Percentiles rank a stretch among this genome's conserved stretches.
phyloP scores from a whole-genome alignment of 2,888 invertebrate species.

The Colostygia pectinataria region DNA sequence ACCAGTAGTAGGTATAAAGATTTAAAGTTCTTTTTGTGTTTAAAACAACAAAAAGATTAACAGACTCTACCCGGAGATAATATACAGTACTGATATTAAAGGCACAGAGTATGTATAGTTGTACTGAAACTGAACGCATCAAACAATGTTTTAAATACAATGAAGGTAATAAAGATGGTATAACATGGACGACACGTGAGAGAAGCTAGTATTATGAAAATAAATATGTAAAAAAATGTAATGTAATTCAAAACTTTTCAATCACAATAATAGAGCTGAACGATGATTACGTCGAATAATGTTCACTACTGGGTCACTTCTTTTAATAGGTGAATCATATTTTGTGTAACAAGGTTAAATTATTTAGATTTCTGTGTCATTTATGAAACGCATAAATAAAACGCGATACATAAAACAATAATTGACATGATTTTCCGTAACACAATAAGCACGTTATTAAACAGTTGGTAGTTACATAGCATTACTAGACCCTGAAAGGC shows the following conservation, averaged over 20 bases:
- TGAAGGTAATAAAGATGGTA: too few species aligned
- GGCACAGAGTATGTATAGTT: too few species aligned
- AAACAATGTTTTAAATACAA: too few species aligned
- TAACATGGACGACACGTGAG: too few species aligned
- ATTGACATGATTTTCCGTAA: slow-evolving; percentile 44
- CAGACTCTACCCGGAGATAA: too few species aligned
- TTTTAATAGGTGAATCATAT: slow-evolving; percentile 32
- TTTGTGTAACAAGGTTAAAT: slow-evolving; percentile 35
- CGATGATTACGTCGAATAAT: slow-evolving; percentile 16
- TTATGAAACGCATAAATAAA: slow-evolving; percentile 29
- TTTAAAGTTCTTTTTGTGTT: too few species aligned
- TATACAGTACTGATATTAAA: too few species aligned
- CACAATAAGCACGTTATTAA: slow-evolving; percentile 30
- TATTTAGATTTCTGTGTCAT: slow-evolving; percentile 38
- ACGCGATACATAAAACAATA: slow-evolving; percentile 34
- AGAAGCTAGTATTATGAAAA: too few species aligned
- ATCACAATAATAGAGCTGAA: slow-evolving; percentile 6
- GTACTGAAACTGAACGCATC: too few species aligned
- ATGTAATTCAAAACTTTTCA: background rate
- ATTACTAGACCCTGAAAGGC: slow-evolving; percentile 53
- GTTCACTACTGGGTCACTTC: slow-evolving; percentile 18
- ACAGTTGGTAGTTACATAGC: slow-evolving; percentile 16
- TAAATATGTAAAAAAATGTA: slow-evolving; percentile 4
- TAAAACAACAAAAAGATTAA: too few species aligned
- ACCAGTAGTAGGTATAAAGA: too few species aligned